Conservation (phyloP, 2,888 invertebrate genomes). For the Molorchus minor region DNA sequence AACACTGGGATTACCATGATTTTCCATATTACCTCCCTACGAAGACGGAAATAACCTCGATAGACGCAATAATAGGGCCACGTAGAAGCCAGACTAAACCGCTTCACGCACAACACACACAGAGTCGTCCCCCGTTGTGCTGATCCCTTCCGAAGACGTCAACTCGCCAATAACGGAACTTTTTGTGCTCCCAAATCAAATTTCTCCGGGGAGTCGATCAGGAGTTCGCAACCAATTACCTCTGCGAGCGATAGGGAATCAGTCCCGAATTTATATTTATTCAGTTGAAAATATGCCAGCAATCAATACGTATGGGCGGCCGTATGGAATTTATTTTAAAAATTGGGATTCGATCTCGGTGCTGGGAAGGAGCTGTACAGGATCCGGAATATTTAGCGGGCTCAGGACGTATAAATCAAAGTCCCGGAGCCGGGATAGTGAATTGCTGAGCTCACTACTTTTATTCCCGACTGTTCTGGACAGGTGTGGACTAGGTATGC, state of each 20-base stretch:
- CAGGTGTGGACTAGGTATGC: slow-evolving; percentile 27
- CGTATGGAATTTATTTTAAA: slow-evolving; percentile 41
- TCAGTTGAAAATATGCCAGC: slow-evolving; percentile 34
- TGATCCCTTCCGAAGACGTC: not conserved
- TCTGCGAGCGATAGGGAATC: not conserved
- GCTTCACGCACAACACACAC: no score
- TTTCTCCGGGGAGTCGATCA: not conserved
- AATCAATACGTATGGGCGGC: slow-evolving; percentile 32
- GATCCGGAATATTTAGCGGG: slow-evolving; percentile 59
- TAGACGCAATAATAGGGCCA: no score
- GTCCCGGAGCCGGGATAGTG: slow-evolving; percentile 52
- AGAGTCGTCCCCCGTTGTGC: not conserved
- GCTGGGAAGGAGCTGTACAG: slow-evolving; percentile 52
- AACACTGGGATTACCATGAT: no score
- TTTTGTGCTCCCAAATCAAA: not conserved
- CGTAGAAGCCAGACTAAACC: no score
- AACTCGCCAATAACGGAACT: not conserved
- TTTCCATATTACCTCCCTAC: no score
- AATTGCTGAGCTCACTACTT: slow-evolving; percentile 59
- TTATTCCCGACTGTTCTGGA: slow-evolving; percentile 48
- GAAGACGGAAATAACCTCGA: no score
- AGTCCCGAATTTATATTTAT: slow-evolving; percentile 8
- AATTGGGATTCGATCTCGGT: slow-evolving; percentile 52
- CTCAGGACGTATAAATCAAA: slow-evolving; percentile 59
- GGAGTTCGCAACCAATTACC: slow-evolving; percentile 3